These are phyloP conservation scores for Acromyrmex echinatior DNA, from an alignment of 1,140 invertebrate genomes.

Conservation along the genomic window DNA sequence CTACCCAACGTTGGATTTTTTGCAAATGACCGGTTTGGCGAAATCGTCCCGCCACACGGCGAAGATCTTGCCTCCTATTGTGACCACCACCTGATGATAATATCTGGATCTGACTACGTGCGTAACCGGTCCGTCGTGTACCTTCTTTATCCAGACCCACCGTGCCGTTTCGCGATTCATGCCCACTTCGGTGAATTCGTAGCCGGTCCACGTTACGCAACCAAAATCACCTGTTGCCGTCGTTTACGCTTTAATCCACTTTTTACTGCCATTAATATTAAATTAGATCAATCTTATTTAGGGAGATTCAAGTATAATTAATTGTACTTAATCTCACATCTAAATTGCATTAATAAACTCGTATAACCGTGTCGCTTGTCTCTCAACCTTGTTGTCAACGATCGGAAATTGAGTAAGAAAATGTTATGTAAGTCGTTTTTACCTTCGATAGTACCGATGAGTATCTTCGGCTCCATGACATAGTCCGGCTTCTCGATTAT, in stretches of 20 bases:
- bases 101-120: constrained; percentile 87
- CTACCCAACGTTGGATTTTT: constrained; percentile 82
- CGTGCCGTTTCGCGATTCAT: constrained; percentile 87
- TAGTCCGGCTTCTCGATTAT: constrained; percentile 75
- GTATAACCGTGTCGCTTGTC: background rate
- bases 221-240: constrained; percentile 85
- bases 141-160: constrained; percentile 85
- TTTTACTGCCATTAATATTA: constrained; percentile 31
- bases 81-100: constrained; percentile 86
- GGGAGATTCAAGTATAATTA: constrained; percentile 33
- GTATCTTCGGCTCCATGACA: constrained; percentile 69
- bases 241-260: constrained; percentile 39
- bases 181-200: constrained; percentile 87
- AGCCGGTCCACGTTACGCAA: constrained; percentile 88
- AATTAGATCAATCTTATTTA: constrained; percentile 52
- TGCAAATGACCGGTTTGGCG: constrained; percentile 87
- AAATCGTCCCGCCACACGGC: constrained; percentile 88
- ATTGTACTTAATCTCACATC: background rate
- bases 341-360: constrained; percentile 25
- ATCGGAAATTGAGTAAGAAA: constrained; percentile 25
- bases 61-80: constrained; percentile 88
- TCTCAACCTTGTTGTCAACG: background rate
- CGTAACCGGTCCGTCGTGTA: constrained; percentile 90
- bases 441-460: constrained; percentile 78
- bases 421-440: background rate